These are phyloP conservation scores for Microtus ochrogaster DNA, from an alignment of 2,113 vertebrate species.

Conservation along the genomic window DNA sequence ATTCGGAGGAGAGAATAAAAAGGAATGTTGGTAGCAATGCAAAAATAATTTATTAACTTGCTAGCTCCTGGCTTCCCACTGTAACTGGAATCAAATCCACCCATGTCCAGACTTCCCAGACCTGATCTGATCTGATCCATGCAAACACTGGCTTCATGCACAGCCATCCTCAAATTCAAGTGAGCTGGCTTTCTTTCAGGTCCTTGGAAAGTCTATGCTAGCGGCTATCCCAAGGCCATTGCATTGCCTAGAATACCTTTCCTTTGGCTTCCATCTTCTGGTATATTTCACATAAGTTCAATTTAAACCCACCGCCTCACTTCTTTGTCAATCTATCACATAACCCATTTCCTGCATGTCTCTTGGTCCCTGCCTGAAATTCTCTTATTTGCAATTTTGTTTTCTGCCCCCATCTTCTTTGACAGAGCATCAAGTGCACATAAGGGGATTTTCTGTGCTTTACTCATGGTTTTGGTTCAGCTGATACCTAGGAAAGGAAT, in stretches of 20 bases:
- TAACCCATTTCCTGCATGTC: not conserved
- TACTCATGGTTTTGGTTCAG: not conserved
- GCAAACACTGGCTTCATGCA: not conserved
- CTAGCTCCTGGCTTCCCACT: not conserved
- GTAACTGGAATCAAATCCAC: constrained; percentile 32
- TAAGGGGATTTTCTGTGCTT: not conserved
- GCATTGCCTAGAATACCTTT: not conserved
- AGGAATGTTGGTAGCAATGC: not conserved
- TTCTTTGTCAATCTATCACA: not conserved
- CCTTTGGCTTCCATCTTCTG: not conserved
- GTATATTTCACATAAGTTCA: not conserved
- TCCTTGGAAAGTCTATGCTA: not conserved
- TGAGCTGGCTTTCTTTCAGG: not conserved
- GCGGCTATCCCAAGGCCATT: not conserved
- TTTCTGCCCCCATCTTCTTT: not conserved
- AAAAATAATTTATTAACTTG: constrained; percentile 11
- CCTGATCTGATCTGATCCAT: not conserved
- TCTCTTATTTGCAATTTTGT: not conserved
- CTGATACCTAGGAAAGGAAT: not conserved
- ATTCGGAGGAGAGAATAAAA: not conserved
- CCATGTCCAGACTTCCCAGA: not conserved
- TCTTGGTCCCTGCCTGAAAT: constrained; percentile 2
- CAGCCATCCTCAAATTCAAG: not conserved
- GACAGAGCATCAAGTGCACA: not conserved
- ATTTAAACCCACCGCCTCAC: not conserved